These are phyloP conservation scores for Leptinotarsa juncta DNA, from an alignment of 2,888 invertebrate genomes.

Conservation along the genomic window DNA sequence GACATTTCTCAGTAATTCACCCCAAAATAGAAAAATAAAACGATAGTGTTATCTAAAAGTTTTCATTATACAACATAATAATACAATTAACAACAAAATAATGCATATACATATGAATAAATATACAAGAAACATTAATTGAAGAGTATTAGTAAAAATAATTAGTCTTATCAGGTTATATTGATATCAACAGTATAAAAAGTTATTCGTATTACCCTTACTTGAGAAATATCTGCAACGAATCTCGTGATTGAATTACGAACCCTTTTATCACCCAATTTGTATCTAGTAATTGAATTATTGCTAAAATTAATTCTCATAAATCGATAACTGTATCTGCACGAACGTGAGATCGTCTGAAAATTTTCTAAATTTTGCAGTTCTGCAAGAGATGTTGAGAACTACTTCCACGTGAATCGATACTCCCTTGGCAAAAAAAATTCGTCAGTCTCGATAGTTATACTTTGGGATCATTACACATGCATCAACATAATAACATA, in stretches of 20 bases:
- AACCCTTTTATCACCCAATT: conserved; percentile 25
- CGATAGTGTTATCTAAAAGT: neutral
- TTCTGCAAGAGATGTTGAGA: too few species aligned
- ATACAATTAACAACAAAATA: conserved; percentile 24
- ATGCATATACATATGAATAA: conserved; percentile 35
- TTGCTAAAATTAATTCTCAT: conserved; percentile 17
- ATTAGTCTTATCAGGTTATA: conserved; percentile 34
- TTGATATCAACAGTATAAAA: conserved; percentile 42
- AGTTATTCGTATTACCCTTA: conserved; percentile 24
- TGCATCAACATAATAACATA: too few species aligned
- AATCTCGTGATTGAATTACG: neutral
- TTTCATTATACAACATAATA: conserved; percentile 28
- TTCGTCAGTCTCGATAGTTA: too few species aligned
- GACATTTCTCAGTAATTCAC: too few species aligned
- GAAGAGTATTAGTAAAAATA: conserved; percentile 46
- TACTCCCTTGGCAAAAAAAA: too few species aligned
- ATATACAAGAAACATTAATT: conserved; percentile 44
- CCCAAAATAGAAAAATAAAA: too few species aligned
- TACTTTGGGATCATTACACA: too few species aligned
- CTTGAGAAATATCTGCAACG: neutral
- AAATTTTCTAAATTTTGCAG: neutral
- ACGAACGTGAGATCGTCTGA: neutral
- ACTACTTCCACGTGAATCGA: too few species aligned
- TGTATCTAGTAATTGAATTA: conserved; percentile 20
- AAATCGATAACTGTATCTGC: neutral